phyloP scores from a whole-genome alignment of 1,140 invertebrate species.

The Dendrolimus punctatus region DNA sequence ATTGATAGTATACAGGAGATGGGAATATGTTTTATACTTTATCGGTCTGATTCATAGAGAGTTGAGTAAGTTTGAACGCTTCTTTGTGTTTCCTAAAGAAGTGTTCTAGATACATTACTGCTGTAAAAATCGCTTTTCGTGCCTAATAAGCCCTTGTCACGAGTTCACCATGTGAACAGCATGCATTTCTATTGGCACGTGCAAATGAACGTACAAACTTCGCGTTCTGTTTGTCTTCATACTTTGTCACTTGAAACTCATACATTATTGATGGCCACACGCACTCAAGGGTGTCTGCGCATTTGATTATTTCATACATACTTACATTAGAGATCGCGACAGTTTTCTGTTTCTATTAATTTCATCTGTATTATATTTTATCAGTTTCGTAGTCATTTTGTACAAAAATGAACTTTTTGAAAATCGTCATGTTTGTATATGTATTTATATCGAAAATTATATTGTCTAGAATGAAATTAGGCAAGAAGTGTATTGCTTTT shows the following conservation, averaged over 20 bases:
- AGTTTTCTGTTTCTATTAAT: conserved; percentile 20
- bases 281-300: conserved; percentile 16
- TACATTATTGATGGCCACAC: conserved; percentile 45
- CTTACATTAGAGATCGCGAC: conserved; percentile 5
- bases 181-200: conserved; percentile 33
- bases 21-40: too few relatives aligned
- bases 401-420: too few relatives aligned
- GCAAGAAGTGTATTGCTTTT: too few relatives aligned
- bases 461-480: too few relatives aligned
- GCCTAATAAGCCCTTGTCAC: conserved; percentile 10
- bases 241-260: conserved; percentile 42
- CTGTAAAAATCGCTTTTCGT: conserved; percentile 17
- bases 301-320: conserved; percentile 35
- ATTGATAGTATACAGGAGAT: too few relatives aligned
- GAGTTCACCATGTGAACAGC: conserved; percentile 27
- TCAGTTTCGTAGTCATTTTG: too few relatives aligned
- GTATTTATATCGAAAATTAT: too few relatives aligned
- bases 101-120: too few relatives aligned
- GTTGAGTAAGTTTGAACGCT: too few relatives aligned
- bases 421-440: too few relatives aligned
- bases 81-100: too few relatives aligned
- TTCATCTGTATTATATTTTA: conserved; percentile 12
- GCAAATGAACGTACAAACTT: conserved; percentile 39
- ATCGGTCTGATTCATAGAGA: too few relatives aligned
- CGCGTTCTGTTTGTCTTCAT: conserved; percentile 36